These are phyloP conservation scores for Mamestra configurata DNA, from an alignment of 1,140 invertebrate genomes.

Conservation along the genomic window DNA sequence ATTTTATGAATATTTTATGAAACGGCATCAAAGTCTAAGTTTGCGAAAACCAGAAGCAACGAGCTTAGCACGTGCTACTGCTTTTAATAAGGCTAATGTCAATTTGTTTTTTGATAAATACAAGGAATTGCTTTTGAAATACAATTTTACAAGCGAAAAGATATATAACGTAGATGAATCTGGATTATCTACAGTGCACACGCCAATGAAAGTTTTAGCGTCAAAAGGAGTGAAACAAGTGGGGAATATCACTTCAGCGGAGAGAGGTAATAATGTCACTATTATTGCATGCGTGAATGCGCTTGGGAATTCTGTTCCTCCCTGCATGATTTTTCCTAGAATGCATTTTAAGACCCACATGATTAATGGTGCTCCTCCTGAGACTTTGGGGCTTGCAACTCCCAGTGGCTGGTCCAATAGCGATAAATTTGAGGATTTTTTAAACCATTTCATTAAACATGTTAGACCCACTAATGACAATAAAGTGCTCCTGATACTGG, in stretches of 20 bases:
- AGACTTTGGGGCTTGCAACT: constrained; percentile 69
- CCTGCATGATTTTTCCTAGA: constrained; percentile 81
- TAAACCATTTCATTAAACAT: too few relatives aligned
- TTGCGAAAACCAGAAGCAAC: background rate
- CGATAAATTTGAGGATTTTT: too few relatives aligned
- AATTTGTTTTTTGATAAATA: background rate
- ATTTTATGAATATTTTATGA: too few relatives aligned
- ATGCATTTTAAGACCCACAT: constrained; percentile 71
- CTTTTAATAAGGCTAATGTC: background rate
- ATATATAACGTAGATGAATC: constrained; percentile 28
- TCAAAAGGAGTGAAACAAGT: constrained; percentile 81
- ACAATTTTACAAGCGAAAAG: background rate
- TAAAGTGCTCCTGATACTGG: background rate
- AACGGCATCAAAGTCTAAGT: background rate
- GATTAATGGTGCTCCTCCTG: constrained; percentile 68
- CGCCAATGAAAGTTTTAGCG: constrained; percentile 16
- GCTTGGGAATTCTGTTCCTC: constrained; percentile 75
- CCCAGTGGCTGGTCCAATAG: constrained; percentile 72
- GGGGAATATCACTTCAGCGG: constrained; percentile 75
- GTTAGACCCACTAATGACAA: too few relatives aligned
- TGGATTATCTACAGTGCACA: constrained; percentile 14
- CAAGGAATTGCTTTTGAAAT: background rate
- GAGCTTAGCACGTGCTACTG: background rate
- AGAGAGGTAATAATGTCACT: constrained; percentile 82
- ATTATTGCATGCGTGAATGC: constrained; percentile 74